Base-by-base conservation (phyloP, 2,113 vertebrate species). In the Cygnus buccinator region DNA sequence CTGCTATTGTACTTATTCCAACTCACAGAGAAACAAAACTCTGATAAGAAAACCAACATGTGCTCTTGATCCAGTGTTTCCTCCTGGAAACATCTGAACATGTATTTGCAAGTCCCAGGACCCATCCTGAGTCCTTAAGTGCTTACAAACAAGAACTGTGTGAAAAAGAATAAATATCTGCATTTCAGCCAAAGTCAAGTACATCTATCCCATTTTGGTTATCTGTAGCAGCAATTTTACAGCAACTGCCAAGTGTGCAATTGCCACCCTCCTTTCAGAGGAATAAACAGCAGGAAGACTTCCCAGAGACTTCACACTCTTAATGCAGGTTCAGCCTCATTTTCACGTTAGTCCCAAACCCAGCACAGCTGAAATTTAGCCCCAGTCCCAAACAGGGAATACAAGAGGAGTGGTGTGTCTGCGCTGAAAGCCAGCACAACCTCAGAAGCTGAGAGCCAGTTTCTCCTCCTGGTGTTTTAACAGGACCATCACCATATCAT, bases 301-400 rank as follows among this genome's bases (percentile, higher is more conserved):
- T 84, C 94, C 84, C 17, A 87, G 92, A 84, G 88, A 82, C 77
- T 91, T 96, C 84, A 54, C 95, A 91, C 94, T 82, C 89, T 81
- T 92, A 91, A 80, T 4, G 13, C 2, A 18, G 71, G 80, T 73
- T 90, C 66, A 78, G 54, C 80, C 74, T 62, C 92, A 90, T 94
- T 94, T 89, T 89, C 80, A 90, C 80, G 87, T 92, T 44, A 62
- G 61, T 80, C 77, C 44, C 73, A 84, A 86, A 62, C 61, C 76
- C 10, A 46, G 4, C 0, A 1, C 70, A 82, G 80, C 37, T 70
- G 37, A 92, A 82, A 93, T 55, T 19, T 0, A 0, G 35, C 35
- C 79, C 31, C 33, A 55, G 44, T 21, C 35, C 43, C 61, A 43
- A 75, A 85, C 10, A 82, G 84, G 44, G 54, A 61, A n/a, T 57